Percentiles rank a stretch among this genome's conserved stretches.
These are phyloP conservation scores for Nineta flava DNA, from an alignment of 2,888 invertebrate species.

Conservation along the genomic window DNA sequence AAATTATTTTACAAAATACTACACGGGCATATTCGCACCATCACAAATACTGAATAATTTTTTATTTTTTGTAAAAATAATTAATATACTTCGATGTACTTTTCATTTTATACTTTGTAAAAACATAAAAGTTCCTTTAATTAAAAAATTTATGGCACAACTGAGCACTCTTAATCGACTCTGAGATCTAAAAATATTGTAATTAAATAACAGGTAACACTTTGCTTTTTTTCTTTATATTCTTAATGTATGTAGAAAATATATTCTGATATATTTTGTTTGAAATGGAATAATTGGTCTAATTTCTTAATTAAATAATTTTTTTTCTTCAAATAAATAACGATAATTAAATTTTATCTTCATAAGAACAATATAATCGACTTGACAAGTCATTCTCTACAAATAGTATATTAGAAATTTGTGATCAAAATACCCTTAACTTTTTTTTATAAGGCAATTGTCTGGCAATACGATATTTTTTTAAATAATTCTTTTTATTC, in stretches of 20 bases:
- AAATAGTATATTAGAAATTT: too few relatives aligned
- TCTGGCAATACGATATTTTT: not conserved
- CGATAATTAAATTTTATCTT: too few relatives aligned
- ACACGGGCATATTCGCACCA: too few relatives aligned
- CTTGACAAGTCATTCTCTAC: too few relatives aligned
- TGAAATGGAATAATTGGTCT: not conserved
- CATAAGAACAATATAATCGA: too few relatives aligned
- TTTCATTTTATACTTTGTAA: too few relatives aligned
- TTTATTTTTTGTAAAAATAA: too few relatives aligned
- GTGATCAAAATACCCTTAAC: too few relatives aligned
- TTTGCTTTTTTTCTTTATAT: not conserved
- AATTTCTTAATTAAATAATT: not conserved
- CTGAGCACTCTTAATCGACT: not conserved
- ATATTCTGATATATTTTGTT: not conserved
- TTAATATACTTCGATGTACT: too few relatives aligned
- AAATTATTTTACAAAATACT: too few relatives aligned
- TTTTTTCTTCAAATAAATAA: not conserved
- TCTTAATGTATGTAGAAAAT: not conserved
- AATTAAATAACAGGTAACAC: not conserved
- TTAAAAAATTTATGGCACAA: not conserved
- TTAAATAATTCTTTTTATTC: not conserved
- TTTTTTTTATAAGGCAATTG: not conserved
- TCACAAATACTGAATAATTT: too few relatives aligned
- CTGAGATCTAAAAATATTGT: not conserved
- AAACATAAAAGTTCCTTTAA: too few relatives aligned